Conservation (phyloP, 1,140 invertebrate genomes). For the Neocloeon triangulifer region DNA sequence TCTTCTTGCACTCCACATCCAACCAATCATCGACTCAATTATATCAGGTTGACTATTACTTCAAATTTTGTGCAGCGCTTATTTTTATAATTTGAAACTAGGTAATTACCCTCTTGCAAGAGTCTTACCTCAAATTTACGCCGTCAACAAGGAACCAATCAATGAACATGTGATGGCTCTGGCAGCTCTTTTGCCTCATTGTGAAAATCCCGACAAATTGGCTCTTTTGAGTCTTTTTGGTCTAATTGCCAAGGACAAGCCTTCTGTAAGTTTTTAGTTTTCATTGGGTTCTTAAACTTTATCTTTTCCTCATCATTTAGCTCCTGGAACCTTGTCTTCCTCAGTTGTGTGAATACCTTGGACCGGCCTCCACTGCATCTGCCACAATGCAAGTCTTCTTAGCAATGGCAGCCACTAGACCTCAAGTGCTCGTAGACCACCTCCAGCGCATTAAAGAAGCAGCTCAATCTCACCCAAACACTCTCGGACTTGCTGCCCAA, state of each 20-base stretch:
- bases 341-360: constrained; percentile 49
- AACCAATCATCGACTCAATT: constrained; percentile 73
- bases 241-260: constrained; percentile 55
- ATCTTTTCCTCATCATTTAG: constrained; percentile 17
- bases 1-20: constrained; percentile 60
- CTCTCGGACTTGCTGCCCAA: constrained; percentile 35
- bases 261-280: constrained; percentile 28
- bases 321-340: constrained; percentile 50
- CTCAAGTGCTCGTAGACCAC: constrained; percentile 40
- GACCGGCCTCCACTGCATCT: constrained; percentile 25
- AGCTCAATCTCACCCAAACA: constrained; percentile 38
- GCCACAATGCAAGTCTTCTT: constrained; percentile 54
- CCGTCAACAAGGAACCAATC: constrained; percentile 60
- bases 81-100: too few species aligned
- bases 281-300: not conserved
- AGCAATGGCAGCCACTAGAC: constrained; percentile 41
- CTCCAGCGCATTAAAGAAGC: constrained; percentile 37
- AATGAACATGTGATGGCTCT: constrained; percentile 63
- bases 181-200: constrained; percentile 53
- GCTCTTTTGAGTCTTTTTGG: constrained; percentile 59
- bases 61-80: too few species aligned
- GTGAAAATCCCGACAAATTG: constrained; percentile 60
- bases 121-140: constrained; percentile 71
- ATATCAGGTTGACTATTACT: constrained; percentile 50
- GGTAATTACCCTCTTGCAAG: constrained; percentile 65